phyloP scores from a whole-genome alignment of 2,888 invertebrate genomes.

The Dasypogon diadema region DNA sequence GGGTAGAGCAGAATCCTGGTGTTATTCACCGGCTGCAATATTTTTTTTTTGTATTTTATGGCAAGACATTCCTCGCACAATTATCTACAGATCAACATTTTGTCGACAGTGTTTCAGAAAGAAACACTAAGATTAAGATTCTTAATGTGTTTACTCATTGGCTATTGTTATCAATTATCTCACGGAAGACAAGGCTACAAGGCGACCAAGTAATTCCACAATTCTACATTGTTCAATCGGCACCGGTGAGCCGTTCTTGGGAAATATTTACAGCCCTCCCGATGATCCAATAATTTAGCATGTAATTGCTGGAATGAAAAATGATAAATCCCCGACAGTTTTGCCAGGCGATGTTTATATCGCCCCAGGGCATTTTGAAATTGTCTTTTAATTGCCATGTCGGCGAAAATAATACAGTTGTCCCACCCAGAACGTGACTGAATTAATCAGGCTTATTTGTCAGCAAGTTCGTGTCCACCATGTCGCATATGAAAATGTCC shows the following conservation, averaged over 20 bases:
- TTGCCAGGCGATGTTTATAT: neutral
- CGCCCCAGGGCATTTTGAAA: conserved; percentile 10
- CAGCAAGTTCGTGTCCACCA: conserved; percentile 34
- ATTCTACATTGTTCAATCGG: neutral
- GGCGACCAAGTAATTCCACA: conserved; percentile 22
- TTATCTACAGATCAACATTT: too few relatives aligned
- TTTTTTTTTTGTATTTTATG: too few relatives aligned
- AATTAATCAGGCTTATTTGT: conserved; percentile 38
- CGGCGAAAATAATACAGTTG: conserved; percentile 18
- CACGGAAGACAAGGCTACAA: neutral
- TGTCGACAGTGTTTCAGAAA: too few relatives aligned
- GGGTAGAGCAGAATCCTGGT: neutral
- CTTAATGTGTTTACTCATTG: conserved; percentile 18
- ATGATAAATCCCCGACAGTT: neutral
- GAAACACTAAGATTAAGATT: too few relatives aligned
- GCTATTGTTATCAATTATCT: conserved; percentile 37
- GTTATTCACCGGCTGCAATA: too few relatives aligned
- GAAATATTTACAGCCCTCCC: neutral
- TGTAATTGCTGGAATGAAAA: conserved; percentile 1
- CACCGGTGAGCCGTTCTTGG: neutral
- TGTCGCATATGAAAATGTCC: conserved; percentile 16
- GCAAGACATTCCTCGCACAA: neutral
- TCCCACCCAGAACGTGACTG: conserved; percentile 42
- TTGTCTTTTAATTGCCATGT: conserved; percentile 32
- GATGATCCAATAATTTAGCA: conserved; percentile 6